Percentiles rank a stretch among this genome's conserved stretches.
These are phyloP conservation scores for Boulengerochromis microlepis DNA, from an alignment of 2,113 vertebrate genomes.

Conservation along the genomic window DNA sequence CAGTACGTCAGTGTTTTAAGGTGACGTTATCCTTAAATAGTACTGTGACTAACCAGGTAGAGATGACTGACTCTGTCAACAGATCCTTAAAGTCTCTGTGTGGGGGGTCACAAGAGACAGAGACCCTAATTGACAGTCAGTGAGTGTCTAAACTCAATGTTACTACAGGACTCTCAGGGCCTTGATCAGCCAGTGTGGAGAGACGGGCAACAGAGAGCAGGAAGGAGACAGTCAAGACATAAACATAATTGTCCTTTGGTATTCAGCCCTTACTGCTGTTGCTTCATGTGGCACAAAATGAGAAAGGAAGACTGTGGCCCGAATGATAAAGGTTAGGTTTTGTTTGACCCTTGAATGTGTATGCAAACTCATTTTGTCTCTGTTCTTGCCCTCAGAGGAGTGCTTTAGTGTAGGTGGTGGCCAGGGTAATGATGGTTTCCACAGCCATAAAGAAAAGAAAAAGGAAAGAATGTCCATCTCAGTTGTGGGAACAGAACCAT, in stretches of 20 bases:
- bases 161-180: conserved; percentile 18
- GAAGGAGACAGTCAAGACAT: not conserved
- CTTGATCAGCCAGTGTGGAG: conserved; percentile 46
- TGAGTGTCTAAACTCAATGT: conserved; percentile 42
- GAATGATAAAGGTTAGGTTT: not conserved
- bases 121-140: conserved; percentile 55
- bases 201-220: not conserved
- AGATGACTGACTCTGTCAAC: conserved; percentile 42
- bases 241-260: conserved; percentile 10
- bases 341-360: not conserved
- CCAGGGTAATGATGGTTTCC: conserved; percentile 27
- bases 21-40: not conserved
- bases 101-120: conserved; percentile 36
- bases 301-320: not conserved
- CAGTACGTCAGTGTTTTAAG: not conserved
- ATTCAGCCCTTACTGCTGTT: not conserved
- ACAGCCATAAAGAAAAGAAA: not conserved
- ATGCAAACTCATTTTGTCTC: not conserved
- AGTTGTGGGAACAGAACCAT: not conserved
- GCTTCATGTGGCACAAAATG: not conserved
- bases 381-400: not conserved
- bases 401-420: not conserved
- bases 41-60: conserved; percentile 40
- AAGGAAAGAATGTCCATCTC: not conserved
- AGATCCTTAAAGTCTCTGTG: conserved; percentile 29